phyloP scores from a whole-genome alignment of 2,113 vertebrate genomes.

The Amphiprion ocellaris region DNA sequence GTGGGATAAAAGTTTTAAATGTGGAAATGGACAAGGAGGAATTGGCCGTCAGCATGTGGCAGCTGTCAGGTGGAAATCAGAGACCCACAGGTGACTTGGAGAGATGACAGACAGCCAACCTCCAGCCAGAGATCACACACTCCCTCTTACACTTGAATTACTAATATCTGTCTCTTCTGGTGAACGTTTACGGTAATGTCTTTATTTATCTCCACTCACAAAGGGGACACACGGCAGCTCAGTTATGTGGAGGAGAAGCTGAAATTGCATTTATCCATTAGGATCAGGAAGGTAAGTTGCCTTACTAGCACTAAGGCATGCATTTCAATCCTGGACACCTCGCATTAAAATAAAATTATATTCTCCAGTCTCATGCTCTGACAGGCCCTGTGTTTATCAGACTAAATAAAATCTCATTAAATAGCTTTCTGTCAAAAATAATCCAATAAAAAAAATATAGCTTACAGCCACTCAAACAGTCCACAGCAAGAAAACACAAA shows the following conservation, averaged over 20 bases:
- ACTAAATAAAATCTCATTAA: neutral
- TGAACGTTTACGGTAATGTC: conserved; percentile 21
- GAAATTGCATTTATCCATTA: neutral
- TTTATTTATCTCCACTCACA: conserved; percentile 23
- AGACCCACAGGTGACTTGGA: conserved; percentile 12
- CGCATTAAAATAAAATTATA: neutral
- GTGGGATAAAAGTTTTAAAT: conserved; percentile 28
- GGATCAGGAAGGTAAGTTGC: too few relatives aligned
- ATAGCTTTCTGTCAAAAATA: neutral
- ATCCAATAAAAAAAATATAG: conserved; percentile 17
- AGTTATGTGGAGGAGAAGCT: neutral
- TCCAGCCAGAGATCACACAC: conserved; percentile 58
- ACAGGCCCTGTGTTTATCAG: too few relatives aligned
- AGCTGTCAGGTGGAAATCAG: conserved; percentile 47
- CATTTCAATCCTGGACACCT: neutral
- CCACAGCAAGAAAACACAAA: neutral
- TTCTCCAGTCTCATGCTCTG: neutral
- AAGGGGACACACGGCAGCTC: neutral
- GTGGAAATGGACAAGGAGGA: neutral
- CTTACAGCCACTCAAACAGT: neutral
- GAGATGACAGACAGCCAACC: conserved; percentile 56
- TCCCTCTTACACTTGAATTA: conserved; percentile 42
- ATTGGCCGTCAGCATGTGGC: conserved; percentile 19
- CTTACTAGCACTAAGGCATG: too few relatives aligned
- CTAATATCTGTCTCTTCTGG: conserved; percentile 37